phyloP scores from a whole-genome alignment of 1,140 invertebrate species.

The Drosophila sp. region DNA sequence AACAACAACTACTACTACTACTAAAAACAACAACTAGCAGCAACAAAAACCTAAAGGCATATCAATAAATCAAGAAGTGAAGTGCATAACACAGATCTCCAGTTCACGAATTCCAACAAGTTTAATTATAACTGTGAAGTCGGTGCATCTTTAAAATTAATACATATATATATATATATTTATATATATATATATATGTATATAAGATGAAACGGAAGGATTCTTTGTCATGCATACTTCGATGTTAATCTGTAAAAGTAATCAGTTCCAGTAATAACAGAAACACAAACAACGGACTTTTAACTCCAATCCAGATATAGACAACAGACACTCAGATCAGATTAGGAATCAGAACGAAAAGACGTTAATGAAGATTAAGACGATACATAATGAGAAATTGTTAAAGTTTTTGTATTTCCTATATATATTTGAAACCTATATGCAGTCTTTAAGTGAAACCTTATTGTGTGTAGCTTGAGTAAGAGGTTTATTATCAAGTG shows the following conservation, averaged over 20 bases:
- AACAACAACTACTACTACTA: slow-evolving; percentile 15
- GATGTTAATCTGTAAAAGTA: too few relatives aligned
- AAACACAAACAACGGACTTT: background rate
- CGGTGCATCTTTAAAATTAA: too few relatives aligned
- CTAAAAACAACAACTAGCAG: slow-evolving; percentile 4
- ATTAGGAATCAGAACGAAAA: slow-evolving; percentile 16
- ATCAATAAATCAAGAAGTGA: slow-evolving; percentile 23
- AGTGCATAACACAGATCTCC: background rate
- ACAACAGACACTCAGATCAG: slow-evolving; percentile 2
- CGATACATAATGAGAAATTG: slow-evolving; percentile 26
- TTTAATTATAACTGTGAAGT: too few relatives aligned
- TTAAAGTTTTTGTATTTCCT: slow-evolving; percentile 42
- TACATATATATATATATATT: too few relatives aligned
- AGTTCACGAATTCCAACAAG: background rate
- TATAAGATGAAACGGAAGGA: background rate
- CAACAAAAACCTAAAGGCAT: slow-evolving; percentile 32
- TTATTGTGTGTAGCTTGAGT: slow-evolving; percentile 24
- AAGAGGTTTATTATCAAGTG: slow-evolving; percentile 32
- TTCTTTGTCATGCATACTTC: too few relatives aligned
- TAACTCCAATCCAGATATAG: slow-evolving; percentile 4
- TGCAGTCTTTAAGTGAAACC: background rate
- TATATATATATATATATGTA: slow-evolving; percentile 11
- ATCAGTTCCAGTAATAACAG: background rate
- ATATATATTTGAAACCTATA: slow-evolving; percentile 12
- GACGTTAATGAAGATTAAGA: background rate